phyloP scores from a whole-genome alignment of 2,113 vertebrate species.

The Indri indri region DNA sequence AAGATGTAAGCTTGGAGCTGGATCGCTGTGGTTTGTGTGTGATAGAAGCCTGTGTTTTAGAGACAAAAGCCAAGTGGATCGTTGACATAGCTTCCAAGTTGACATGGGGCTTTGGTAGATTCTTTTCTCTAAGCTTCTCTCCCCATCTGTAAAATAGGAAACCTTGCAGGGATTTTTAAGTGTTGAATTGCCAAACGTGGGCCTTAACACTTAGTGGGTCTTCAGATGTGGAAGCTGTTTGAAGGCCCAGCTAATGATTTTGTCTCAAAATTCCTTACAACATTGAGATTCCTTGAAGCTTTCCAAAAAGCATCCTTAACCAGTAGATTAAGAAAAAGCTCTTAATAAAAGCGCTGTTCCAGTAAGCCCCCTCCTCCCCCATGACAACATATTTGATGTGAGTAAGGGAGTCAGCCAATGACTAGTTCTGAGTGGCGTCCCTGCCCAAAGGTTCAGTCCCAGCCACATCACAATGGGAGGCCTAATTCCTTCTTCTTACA shows the following conservation, averaged over 20 bases:
- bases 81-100: background rate
- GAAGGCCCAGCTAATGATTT: background rate
- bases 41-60: background rate
- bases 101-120: background rate
- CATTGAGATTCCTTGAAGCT: background rate
- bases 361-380: background rate
- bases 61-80: background rate
- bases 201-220: background rate
- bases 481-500: constrained; percentile 45
- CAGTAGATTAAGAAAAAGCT: background rate
- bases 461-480: background rate
- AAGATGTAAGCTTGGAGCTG: background rate
- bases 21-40: background rate
- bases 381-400: background rate
- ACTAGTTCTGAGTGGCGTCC: background rate
- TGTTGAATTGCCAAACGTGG: background rate
- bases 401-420: background rate
- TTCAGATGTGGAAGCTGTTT: background rate
- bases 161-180: background rate
- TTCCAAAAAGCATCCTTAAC: background rate
- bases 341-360: background rate
- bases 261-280: constrained; percentile 8
- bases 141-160: background rate
- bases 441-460: background rate
- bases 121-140: background rate